Evolutionary conservation across 2,113 vertebrate genomes (phyloP), one percentile per base, ranked within the genome.

Genomic region (Nanorana parkeri): DNA sequence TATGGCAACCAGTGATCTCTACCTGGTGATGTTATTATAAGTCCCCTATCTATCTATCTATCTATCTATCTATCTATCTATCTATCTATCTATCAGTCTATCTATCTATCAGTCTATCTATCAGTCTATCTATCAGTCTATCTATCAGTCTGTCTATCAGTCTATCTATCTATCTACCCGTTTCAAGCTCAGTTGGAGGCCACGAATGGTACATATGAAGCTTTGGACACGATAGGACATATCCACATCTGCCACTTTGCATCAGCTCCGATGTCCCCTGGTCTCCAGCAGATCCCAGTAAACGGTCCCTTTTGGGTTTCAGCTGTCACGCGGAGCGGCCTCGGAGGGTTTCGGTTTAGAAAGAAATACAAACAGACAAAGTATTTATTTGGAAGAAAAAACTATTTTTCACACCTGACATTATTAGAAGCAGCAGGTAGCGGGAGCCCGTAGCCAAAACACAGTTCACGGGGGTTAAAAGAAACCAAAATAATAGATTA

Each of bases 391-490:
- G 32, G 20, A 55, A 82, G 54, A 13, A 68, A 75, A 81, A 66
- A 23, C 17, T 36, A 56, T 58, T 82, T 58, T 58, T 82, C 71
- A 75, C 69, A 82, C 71, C 80, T 76, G 72, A 63, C 63, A 28
- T 76, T 83, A 83, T 83, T 83, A 58, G 72, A 76, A 75, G 72
- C 80, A 83, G 71, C 64, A 76, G 80, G 64, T 76, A 83, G 61
- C 41, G 66, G 68, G 47, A 41, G 51, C 80, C 80, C 60, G 64
- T 68, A 83, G 80, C 71, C 71, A 76, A 76, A 83, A 60, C 72
- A 76, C n/a, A 54, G 80, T 83, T 83, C 72, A 83, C 4, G n/a
- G 47, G 80, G 71, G 73, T 83, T 76, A 83, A 83, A 83, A 65
- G 55, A 76, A 76, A 66, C 58, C 32, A 79, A 83, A 75, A 65